These are phyloP conservation scores for Carcina quercana DNA, from an alignment of 2,888 invertebrate genomes.

Conservation along the genomic window DNA sequence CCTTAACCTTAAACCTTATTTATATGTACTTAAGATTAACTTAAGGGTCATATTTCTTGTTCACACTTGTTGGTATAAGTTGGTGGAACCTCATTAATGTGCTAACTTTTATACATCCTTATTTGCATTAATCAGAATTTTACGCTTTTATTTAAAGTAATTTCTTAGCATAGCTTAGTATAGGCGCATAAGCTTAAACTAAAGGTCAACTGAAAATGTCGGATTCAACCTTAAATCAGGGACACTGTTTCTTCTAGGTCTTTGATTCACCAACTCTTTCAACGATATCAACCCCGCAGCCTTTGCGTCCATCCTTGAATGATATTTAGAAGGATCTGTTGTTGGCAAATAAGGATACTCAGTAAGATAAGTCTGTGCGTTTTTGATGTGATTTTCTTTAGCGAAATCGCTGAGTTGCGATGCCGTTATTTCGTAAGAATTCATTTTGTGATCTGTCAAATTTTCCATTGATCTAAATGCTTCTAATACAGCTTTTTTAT, in stretches of 20 bases:
- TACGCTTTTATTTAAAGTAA: no score
- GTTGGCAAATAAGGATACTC: conserved; percentile 69
- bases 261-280: conserved; percentile 43
- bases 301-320: conserved; percentile 56
- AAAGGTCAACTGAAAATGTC: conserved; percentile 51
- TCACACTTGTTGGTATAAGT: no score
- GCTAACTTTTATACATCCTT: no score
- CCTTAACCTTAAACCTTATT: no score
- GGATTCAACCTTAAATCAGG: conserved; percentile 60
- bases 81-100: no score
- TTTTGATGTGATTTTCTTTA: conserved; percentile 45
- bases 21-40: no score
- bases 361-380: conserved; percentile 60
- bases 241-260: conserved; percentile 60
- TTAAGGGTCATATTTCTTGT: no score
- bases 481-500: conserved; percentile 69
- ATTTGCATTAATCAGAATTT: no score
- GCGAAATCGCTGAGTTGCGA: conserved; percentile 49
- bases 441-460: conserved; percentile 42
- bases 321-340: conserved; percentile 63
- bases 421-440: conserved; percentile 54
- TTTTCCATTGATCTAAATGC: conserved; percentile 70
- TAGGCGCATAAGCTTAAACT: no score
- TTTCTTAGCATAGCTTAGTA: no score
- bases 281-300: conserved; percentile 63